Evolutionary conservation across 2,113 vertebrate species (phyloP), one percentile per base, ranked within the genome.

Genomic region (Python bivittatus): DNA sequence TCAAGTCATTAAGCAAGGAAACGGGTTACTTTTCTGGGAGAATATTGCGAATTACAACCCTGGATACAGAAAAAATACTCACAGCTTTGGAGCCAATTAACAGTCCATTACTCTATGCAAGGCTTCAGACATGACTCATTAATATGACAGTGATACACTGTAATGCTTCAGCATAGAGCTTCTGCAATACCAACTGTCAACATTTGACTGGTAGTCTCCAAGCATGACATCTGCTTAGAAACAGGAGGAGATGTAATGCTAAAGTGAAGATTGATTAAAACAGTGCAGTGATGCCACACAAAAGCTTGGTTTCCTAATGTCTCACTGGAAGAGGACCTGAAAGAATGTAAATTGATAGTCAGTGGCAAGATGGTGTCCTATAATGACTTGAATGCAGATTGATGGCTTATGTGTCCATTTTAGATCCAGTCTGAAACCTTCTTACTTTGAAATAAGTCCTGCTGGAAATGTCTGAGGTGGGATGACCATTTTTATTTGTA

Each of bases 181-280:
- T 84, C 12, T 60, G 68, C 86, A 84, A 38, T 88, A 53, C 38
- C n/a, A 79, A 84, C 86, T 60, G 68, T 22, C 54, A 89, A 84
- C 6, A 33, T 38, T 38, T 92, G 86, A 88, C 42, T 83, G 68
- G 54, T 88, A 38, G 54, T 88, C 89, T 23, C 54, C 42, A 84
- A 92, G 86, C 86, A 88, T 88, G 85, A 44, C 91, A 88, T 88
- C 86, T 92, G 86, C 86, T 83, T 92, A 83, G 68, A 88, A 88
- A 52, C 42, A 44, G 56, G 44, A 88, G 44, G 56, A 88, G n/a
- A 84, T 23, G 58, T 88, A 52, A 92, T 60, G 54, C 64, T 92
- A 27, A 83, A 9, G 20, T 52, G 38, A 88, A 52, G 38, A 11
- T 52, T 58, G 54, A 88, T 87, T 88, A 27, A 83, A 79, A 88